Percentiles rank a stretch among this genome's conserved stretches.
These are phyloP conservation scores for Theropithecus gelada DNA, from an alignment of 2,113 vertebrate genomes.

Conservation along the genomic window DNA sequence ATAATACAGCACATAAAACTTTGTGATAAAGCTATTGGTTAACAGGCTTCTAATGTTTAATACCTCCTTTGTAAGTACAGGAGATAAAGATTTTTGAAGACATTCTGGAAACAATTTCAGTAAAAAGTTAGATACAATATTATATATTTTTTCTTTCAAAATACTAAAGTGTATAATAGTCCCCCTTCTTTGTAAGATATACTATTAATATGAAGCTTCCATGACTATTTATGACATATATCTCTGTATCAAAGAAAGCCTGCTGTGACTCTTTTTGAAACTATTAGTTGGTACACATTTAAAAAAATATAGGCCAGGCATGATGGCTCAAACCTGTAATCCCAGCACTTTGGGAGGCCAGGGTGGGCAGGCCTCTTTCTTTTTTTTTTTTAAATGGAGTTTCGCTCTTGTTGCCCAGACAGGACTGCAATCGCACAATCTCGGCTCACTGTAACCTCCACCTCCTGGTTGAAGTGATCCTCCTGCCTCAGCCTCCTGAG, in stretches of 20 bases:
- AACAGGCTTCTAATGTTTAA: neutral
- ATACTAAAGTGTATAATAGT: neutral
- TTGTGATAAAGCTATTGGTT: constrained; percentile 16
- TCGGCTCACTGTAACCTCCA: no score
- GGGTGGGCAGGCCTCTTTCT: no score
- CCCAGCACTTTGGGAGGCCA: no score
- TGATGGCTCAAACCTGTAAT: no score
- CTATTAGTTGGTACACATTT: neutral
- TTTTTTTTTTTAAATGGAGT: no score
- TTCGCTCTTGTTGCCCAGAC: no score
- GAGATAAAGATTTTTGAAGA: neutral
- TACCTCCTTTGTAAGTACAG: neutral
- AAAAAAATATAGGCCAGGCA: neutral
- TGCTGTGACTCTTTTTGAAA: neutral
- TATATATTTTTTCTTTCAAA: neutral
- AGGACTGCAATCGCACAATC: no score
- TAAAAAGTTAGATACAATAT: neutral
- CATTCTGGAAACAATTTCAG: neutral
- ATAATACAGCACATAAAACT: neutral
- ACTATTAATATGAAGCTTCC: neutral
- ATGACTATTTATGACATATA: neutral
- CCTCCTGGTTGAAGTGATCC: no score
- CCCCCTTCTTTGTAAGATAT: neutral
- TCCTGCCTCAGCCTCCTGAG: no score
- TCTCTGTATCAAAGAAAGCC: neutral